Conservation (phyloP, 2,113 vertebrate genomes). For the Crotalus horridus region DNA sequence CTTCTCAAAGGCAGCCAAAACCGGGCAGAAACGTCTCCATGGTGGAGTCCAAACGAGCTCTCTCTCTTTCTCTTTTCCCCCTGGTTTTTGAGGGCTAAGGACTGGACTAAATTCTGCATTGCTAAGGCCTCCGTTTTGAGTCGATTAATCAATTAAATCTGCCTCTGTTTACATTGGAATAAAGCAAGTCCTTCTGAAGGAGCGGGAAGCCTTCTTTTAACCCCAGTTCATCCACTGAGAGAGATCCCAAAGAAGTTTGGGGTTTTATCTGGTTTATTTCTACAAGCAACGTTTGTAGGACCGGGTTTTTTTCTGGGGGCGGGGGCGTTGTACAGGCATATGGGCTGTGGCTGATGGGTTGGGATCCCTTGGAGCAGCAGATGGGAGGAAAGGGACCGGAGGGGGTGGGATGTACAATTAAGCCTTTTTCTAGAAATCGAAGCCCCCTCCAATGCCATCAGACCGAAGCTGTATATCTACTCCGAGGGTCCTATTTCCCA, state of each 20-base stretch:
- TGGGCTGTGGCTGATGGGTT: background rate
- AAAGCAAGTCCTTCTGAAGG: background rate
- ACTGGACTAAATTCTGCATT: background rate
- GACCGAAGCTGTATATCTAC: background rate
- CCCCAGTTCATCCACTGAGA: background rate
- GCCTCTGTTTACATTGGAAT: slow-evolving; percentile 1
- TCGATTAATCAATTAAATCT: background rate
- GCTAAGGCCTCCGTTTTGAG: background rate
- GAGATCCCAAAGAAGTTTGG: background rate
- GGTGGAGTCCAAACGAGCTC: background rate
- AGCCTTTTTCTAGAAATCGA: background rate
- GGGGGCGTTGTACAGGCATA: background rate
- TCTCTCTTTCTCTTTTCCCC: background rate
- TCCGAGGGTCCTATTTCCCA: background rate
- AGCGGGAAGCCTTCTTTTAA: too few species aligned
- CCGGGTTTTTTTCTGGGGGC: background rate
- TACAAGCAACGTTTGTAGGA: background rate
- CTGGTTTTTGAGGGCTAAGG: background rate
- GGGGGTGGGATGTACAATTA: background rate
- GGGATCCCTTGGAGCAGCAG: background rate
- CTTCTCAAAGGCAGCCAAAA: background rate
- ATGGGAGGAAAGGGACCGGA: background rate
- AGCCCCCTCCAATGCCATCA: background rate
- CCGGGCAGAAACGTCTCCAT: background rate
- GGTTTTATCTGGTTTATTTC: background rate